Percentiles rank a stretch among this genome's conserved stretches.
Evolutionary conservation across 2,797 vertebrate genomes (phyloP).

Genomic region (Crax fasciolata): DNA sequence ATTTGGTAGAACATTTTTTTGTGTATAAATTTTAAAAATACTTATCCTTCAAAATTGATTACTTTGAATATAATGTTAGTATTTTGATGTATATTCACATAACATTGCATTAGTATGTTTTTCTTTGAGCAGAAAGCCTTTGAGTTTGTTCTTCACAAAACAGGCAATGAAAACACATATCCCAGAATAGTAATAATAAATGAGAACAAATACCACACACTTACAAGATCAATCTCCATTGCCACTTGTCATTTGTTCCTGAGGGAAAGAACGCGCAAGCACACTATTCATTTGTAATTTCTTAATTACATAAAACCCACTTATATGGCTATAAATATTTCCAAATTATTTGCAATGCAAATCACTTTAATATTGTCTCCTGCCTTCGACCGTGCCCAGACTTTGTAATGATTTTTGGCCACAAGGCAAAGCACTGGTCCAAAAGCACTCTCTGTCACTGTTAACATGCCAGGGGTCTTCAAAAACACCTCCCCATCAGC

Average conservation of each 20-base stretch:
- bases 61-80: background rate
- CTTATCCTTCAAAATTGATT: background rate
- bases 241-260: background rate
- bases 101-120: background rate
- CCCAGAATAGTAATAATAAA: background rate
- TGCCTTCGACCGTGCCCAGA: background rate
- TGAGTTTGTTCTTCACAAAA: background rate
- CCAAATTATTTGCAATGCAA: conserved; percentile 25
- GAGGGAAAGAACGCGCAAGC: background rate
- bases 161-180: background rate
- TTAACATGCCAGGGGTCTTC: background rate
- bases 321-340: conserved; percentile 21
- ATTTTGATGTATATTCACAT: background rate
- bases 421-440: background rate
- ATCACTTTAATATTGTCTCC: conserved; percentile 18
- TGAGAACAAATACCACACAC: background rate
- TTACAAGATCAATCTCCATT: background rate
- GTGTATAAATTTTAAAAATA: background rate
- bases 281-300: background rate
- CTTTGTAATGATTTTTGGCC: background rate
- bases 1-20: background rate
- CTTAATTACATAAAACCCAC: background rate
- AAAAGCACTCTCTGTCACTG: background rate
- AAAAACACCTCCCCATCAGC: background rate
- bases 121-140: background rate